Base-by-base conservation (phyloP, 2,113 vertebrate species). In the Anser cygnoides region DNA sequence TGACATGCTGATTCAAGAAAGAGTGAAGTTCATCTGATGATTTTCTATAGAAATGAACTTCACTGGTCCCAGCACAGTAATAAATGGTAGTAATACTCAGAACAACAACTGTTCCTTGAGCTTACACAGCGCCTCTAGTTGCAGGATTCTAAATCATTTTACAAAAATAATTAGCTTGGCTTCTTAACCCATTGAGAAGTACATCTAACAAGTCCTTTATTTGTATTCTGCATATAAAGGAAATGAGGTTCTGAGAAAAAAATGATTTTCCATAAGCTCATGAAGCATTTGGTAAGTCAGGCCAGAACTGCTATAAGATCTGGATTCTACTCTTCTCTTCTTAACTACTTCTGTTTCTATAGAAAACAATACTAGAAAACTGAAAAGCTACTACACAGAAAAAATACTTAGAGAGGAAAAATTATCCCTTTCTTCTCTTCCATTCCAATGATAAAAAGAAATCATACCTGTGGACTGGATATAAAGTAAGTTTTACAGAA, bases 401-500 rank as follows among this genome's bases (percentile, higher is more conserved):
- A 70, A 78, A 61, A 66, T 35, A 80, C 23, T 41, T 44, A 37
- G 31, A 33, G 58, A 87, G 22, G 28, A 73, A 93, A 94, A 78
- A 41, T 22, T 61, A 73, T 81, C n/a, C 46, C 17, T 6, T 8
- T 75, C 73, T 91, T 17, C 29, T 90, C n/a, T 90, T 43, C 43
- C 61, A 84, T 78, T 21, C 15, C 28, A 73, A 55, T 87, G 92
- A 94, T 50, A 82, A 93, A 94, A 46, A 89, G 37, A 96, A 92
- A 82, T 89, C 54, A 59, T 93, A 96, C 58, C 84, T 92, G 41
- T 73, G 58, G 62, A 67, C 58, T 89, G 62, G 89, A 87, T 91
- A 92, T 87, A 66, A 95, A 93, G 70, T 73, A 74, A 94, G 92
- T 92, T 95, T 96, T 96, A 87, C 55, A 37, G 90, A 92, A 94